Conservation (phyloP, 2,797 vertebrate genomes). For the Enteromius paludinosus region DNA sequence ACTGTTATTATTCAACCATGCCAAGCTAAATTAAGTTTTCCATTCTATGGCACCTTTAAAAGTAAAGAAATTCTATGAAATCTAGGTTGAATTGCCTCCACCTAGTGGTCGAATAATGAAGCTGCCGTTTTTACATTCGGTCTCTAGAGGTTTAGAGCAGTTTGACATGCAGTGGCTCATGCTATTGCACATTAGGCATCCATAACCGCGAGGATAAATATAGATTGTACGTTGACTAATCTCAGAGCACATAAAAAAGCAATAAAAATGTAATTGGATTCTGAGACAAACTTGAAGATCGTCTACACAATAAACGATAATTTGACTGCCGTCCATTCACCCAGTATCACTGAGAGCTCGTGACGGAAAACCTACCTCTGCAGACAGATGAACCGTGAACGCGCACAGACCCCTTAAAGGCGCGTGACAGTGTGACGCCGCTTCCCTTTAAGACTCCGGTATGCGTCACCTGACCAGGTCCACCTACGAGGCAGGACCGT, state of each 20-base stretch:
- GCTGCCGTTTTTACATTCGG: background rate
- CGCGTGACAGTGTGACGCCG: conserved; percentile 8
- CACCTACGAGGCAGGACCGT: conserved; percentile 34
- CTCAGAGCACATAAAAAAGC: background rate
- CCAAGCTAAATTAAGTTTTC: too few species aligned
- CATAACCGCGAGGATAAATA: background rate
- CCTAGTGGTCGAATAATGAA: background rate
- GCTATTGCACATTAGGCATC: background rate
- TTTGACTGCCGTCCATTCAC: background rate
- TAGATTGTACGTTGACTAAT: background rate
- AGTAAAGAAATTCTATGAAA: background rate
- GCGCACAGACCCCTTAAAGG: conserved; percentile 42
- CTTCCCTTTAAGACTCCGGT: conserved; percentile 47
- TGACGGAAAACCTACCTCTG: conserved; percentile 2
- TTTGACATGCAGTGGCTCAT: background rate
- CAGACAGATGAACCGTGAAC: conserved; percentile 30
- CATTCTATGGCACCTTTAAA: too few species aligned
- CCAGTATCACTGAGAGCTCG: background rate
- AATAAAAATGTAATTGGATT: background rate
- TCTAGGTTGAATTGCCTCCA: background rate
- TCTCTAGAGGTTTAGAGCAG: background rate
- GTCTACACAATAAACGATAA: background rate
- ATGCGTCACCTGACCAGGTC: conserved; percentile 53
- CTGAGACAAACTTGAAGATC: background rate
- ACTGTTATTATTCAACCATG: too few species aligned